Conservation (phyloP, 1,140 invertebrate species). For the Solenopsis invicta region DNA sequence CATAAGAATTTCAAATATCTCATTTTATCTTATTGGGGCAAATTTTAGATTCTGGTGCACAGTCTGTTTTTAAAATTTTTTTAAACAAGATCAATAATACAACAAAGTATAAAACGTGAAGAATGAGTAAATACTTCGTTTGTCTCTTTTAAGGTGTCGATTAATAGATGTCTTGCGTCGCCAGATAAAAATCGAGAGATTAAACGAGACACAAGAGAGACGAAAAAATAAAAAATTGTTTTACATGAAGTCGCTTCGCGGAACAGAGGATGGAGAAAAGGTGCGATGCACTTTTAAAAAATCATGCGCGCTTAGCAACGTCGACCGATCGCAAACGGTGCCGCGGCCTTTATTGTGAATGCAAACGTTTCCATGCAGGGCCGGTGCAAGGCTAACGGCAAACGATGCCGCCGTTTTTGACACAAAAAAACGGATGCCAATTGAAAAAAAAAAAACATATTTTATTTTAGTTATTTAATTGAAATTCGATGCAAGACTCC, state of each 20-base stretch:
- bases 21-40: neutral
- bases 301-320: neutral
- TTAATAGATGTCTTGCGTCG: neutral
- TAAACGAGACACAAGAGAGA: neutral
- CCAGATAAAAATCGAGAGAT: neutral
- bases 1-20: neutral
- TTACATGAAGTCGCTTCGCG: neutral
- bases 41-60: neutral
- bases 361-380: neutral
- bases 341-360: constrained; percentile 36
- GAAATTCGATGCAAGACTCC: neutral
- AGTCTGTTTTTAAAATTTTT: neutral
- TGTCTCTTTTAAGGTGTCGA: neutral
- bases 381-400: constrained; percentile 11
- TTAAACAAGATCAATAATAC: neutral
- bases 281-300: constrained; percentile 26
- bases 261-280: neutral
- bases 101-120: neutral
- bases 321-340: constrained; percentile 36
- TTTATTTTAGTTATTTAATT: neutral
- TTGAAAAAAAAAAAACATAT: neutral
- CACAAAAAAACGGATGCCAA: neutral
- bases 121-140: neutral
- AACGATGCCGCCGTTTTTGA: neutral
- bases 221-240: neutral